Percentiles rank a stretch among this genome's conserved stretches.
Conservation (phyloP, 2,888 invertebrate species). For the Syrphus vitripennis region DNA sequence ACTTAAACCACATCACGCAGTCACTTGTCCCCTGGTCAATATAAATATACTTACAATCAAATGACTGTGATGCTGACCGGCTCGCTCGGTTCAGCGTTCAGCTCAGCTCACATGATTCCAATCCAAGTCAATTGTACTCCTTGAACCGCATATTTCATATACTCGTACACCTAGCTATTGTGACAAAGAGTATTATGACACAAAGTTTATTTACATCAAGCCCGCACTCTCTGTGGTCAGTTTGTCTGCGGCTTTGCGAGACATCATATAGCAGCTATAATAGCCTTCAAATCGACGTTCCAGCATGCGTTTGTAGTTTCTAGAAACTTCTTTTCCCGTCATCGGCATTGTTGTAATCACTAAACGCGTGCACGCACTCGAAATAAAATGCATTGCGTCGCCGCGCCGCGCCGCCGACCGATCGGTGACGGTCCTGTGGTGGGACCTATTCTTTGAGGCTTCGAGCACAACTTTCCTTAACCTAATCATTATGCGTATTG, state of each 20-base stretch:
- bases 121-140: constrained; percentile 55
- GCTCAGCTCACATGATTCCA: constrained; percentile 30
- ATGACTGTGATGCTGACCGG: background rate
- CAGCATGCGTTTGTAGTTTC: background rate
- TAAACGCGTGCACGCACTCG: constrained; percentile 56
- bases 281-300: constrained; percentile 21
- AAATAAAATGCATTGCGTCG: constrained; percentile 46
- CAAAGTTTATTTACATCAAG: constrained; percentile 31
- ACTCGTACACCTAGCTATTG: too few relatives aligned
- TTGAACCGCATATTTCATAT: constrained; percentile 54
- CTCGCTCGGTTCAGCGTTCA: too few relatives aligned
- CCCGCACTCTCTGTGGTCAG: constrained; percentile 40
- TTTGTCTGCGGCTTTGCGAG: constrained; percentile 30
- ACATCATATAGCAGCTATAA: background rate
- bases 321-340: constrained; percentile 38
- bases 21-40: background rate
- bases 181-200: constrained; percentile 53
- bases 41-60: background rate
- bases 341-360: background rate
- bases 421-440: too few relatives aligned
- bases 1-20: background rate
- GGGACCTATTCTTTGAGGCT: background rate
- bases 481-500: constrained; percentile 44
- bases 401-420: too few relatives aligned
- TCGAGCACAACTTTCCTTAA: constrained; percentile 49